Conservation (phyloP, 1,140 invertebrate species). For the Atta colombica region DNA sequence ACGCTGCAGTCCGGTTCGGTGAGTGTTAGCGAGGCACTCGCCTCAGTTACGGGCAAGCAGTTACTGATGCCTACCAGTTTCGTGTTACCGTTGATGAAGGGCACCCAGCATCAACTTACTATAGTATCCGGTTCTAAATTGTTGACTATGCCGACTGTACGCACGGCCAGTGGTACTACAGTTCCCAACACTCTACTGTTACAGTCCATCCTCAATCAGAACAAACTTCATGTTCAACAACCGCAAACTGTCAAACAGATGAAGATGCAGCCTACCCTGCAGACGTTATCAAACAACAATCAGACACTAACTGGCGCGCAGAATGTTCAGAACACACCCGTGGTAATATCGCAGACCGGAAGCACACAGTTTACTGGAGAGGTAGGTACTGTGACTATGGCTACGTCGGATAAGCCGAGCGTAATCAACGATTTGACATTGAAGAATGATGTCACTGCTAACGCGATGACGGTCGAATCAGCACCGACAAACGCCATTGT, state of each 20-base stretch:
- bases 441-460: slow-evolving; percentile 65
- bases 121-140: slow-evolving; percentile 91
- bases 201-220: slow-evolving; percentile 87
- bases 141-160: slow-evolving; percentile 88
- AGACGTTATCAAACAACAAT: slow-evolving; percentile 75
- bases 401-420: slow-evolving; percentile 41
- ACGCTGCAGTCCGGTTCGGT: slow-evolving; percentile 80
- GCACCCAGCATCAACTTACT: slow-evolving; percentile 89
- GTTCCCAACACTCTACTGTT: slow-evolving; percentile 87
- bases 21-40: slow-evolving; percentile 86
- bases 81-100: slow-evolving; percentile 90
- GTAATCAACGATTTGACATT: slow-evolving; percentile 67
- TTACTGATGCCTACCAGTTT: slow-evolving; percentile 89
- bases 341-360: slow-evolving; percentile 73
- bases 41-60: slow-evolving; percentile 85
- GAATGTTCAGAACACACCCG: slow-evolving; percentile 73
- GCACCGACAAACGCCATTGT: slow-evolving; percentile 76
- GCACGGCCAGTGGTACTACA: slow-evolving; percentile 76
- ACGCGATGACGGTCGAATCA: slow-evolving; percentile 53
- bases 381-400: background rate
- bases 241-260: slow-evolving; percentile 82
- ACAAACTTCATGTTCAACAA: slow-evolving; percentile 85
- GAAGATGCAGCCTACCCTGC: slow-evolving; percentile 80
- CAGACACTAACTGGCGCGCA: slow-evolving; percentile 68
- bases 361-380: slow-evolving; percentile 74